Evolutionary conservation across 2,888 invertebrate species (phyloP), one percentile per base, ranked within the genome.

Genomic region (Atethmia centrago): DNA sequence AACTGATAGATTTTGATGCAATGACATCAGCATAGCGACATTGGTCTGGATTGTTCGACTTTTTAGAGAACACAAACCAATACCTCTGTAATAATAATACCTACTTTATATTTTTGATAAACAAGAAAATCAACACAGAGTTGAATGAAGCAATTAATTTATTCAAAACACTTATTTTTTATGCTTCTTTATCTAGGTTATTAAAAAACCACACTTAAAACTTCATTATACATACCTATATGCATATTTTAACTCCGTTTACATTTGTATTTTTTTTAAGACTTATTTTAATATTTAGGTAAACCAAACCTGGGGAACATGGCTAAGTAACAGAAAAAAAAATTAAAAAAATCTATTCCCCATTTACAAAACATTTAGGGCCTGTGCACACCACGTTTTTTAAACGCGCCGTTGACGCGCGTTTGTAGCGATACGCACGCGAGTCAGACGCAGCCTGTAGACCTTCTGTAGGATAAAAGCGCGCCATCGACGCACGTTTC

Each of bases 181-280:
- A 36, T 36, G 19, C n/a, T n/a, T n/a, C n/a, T n/a, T 10, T 25
- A 45, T 16, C 19, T 21, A 40, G 9, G 25, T 71, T 47, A 25
- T 61, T 53, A 40, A 4, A 51, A 25, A 72, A n/a, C n/a, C 40
- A 71, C 28, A 36, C n/a, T 16, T 65, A 31, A 51, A 25, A 21
- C 21, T 53, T 53, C 21, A 49, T 79, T 61, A 8, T 61, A n/a
- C 25, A 21, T 21, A 31, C 21, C 40, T n/a, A n/a, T n/a, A n/a
- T n/a, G n/a, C n/a, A n/a, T 79, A 21, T 14, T 61, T 67, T 71
- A 79, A 62, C 47, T 42, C 7, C 8, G 21, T 74, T 71, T 49
- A 40, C 3, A n/a, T n/a, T n/a, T n/a, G n/a, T n/a, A n/a, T n/a
- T n/a, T n/a, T n/a, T n/a, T n/a, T n/a, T n/a, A n/a, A n/a, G n/a